Evolutionary conservation across 2,113 vertebrate species (phyloP).

Genomic region (Capreolus pygargus): DNA sequence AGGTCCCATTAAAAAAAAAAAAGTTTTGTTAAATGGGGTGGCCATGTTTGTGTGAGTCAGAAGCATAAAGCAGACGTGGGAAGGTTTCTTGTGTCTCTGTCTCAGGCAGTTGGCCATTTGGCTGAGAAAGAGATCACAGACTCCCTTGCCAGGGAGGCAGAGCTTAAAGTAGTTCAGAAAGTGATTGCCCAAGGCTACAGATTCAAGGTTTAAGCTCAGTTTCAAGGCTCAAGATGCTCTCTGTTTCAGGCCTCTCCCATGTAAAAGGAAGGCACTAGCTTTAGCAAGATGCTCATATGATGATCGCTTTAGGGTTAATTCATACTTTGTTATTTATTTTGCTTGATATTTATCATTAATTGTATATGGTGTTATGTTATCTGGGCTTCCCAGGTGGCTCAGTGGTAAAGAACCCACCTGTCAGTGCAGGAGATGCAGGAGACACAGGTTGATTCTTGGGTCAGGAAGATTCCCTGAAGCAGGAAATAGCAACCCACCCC

Average conservation of each 20-base stretch:
- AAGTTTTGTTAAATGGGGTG: background rate
- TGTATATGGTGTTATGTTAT: background rate
- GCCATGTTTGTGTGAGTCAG: background rate
- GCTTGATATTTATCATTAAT: background rate
- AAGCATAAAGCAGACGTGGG: background rate
- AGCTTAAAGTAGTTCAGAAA: background rate
- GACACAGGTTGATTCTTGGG: background rate
- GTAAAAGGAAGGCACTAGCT: background rate
- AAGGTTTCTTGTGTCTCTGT: background rate
- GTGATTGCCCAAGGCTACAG: background rate
- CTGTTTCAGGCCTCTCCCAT: background rate
- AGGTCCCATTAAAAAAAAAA: background rate
- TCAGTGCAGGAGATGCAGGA: background rate
- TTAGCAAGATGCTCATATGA: background rate
- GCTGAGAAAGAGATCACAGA: background rate
- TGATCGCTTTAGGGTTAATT: background rate
- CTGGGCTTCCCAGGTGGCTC: background rate
- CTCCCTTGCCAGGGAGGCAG: background rate
- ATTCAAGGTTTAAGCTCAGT: background rate
- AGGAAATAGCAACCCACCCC: background rate
- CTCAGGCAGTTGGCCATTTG: conserved; percentile 14
- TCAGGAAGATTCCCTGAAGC: background rate
- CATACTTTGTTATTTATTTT: background rate
- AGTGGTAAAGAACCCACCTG: background rate
- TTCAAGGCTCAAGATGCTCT: background rate